Base-by-base conservation (phyloP, 2,888 invertebrate species). In the Chymomyza procnemis region DNA sequence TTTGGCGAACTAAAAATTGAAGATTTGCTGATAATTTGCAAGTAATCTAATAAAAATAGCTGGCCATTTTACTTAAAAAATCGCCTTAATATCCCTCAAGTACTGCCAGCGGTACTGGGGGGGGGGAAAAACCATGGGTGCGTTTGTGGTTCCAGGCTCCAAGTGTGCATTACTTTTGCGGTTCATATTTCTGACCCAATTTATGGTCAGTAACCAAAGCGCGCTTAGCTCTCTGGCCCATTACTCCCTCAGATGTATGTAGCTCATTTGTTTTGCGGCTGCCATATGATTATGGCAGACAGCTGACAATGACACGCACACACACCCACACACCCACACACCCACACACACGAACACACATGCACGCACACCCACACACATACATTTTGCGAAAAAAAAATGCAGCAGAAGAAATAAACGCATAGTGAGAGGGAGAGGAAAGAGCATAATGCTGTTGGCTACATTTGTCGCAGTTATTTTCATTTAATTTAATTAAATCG, bases 401-500 rank as follows among this genome's bases (percentile, higher is more conserved):
- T n/a, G n/a, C n/a, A n/a, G n/a, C n/a, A n/a, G n/a, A n/a, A n/a
- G n/a, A n/a, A n/a, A n/a, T n/a, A n/a, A n/a, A n/a, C 14, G 4
- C 3, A 18, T 46, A 65, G 14, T 6, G 34, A 34, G 34, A 34
- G 8, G 2, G 34, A 34, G 34, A 34, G 9, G 2, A 26, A 30
- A 4, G n/a, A 57, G n/a, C 19, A 21, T n/a, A 4, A 14, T 3
- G 34, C 56, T n/a, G 21, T 2, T 3, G 19, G 52, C 55, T 19
- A 26, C 22, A 41, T 16, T 59, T 67, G 69, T 60, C 26, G 60
- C 54, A 64, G 63, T 26, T 76, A 69, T 73, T 74, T 67, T 72
- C 50, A 57, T 62, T 75, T 82, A 81, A 85, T 81, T 81, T 75
- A 80, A 75, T 73, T 68, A 74, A 84, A 79, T 81, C 76, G 67